phyloP scores from a whole-genome alignment of 2,888 invertebrate species.

The Lydus trimaculatus region DNA sequence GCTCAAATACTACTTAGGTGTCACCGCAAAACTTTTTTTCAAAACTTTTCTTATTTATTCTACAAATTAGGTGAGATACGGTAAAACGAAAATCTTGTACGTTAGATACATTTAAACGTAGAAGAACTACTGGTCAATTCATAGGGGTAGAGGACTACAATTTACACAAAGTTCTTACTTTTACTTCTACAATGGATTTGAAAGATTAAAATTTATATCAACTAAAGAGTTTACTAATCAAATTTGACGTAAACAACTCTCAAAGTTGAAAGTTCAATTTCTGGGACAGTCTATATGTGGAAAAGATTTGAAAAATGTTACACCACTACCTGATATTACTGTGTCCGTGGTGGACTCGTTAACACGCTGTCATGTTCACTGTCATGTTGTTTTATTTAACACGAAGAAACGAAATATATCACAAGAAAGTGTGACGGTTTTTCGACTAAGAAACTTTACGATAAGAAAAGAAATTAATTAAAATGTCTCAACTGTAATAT shows the following conservation, averaged over 20 bases:
- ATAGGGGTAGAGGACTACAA: not conserved
- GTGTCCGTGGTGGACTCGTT: slow-evolving; percentile 36
- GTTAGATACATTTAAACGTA: too few species aligned
- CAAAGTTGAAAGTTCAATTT: not conserved
- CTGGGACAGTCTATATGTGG: not conserved
- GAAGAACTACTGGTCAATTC: not conserved
- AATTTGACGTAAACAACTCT: too few species aligned
- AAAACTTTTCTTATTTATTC: too few species aligned
- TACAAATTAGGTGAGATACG: not conserved
- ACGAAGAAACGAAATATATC: slow-evolving; percentile 51
- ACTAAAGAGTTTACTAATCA: too few species aligned
- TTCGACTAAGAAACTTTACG: slow-evolving; percentile 44
- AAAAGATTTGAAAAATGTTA: slow-evolving; percentile 19
- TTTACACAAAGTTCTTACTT: not conserved
- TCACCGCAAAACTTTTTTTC: too few species aligned
- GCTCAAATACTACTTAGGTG: too few species aligned
- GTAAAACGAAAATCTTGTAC: not conserved
- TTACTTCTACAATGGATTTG: not conserved
- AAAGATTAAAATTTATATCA: not conserved
- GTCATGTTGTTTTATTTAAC: slow-evolving; percentile 43
- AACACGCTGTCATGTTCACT: slow-evolving; percentile 45
- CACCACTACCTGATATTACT: slow-evolving; percentile 28
- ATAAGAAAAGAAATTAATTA: slow-evolving; percentile 52
- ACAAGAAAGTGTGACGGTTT: slow-evolving; percentile 42
- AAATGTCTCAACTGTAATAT: slow-evolving; percentile 44